Evolutionary conservation across 2,888 invertebrate species (phyloP), one percentile per base, ranked within the genome.

Genomic region (Osmoderma eremita): DNA sequence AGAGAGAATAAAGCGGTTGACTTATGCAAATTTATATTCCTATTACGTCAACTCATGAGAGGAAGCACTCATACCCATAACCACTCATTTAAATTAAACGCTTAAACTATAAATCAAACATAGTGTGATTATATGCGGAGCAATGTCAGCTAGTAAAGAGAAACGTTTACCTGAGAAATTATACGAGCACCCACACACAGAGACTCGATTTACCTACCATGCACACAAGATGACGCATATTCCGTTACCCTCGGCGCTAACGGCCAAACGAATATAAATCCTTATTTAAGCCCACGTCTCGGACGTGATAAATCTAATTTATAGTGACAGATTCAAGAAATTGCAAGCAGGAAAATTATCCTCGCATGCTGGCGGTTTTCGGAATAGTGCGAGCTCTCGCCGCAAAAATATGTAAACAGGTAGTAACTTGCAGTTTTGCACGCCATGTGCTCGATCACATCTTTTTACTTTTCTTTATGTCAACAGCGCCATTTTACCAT

Each of bases 291-390:
- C 67, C 70, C 69, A 69, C 72, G 63, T 69, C 69, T 69, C 48
- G 69, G 71, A 68, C 61, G 67, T 64, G 63, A 71, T 72, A 72
- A 72, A 72, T 71, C 71, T 72, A 70, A 72, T 72, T 72, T 72
- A 72, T 72, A 69, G 70, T 69, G 70, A 71, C 71, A 69, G 69
- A 67, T 69, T 70, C 63, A 68, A 67, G 70, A 71, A 71, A 70
- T 70, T 70, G 66, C 68, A 68, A 67, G 65, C 66, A 41, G 65
- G 70, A 69, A 70, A 70, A 71, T 71, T 71, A 68, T 65, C 67
- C 61, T 42, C 18, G 3, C 38, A 4, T 12, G 53, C n/a, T 13
- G 38, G 42, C 30, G 61, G 39, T 63, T 54, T n/a, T 8, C 10
- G 10, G 36, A 36, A 53, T 38, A 42, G 30, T 12, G 42, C 24